Base-by-base conservation (phyloP, 2,113 vertebrate genomes). In the Lichenostomus cassidix region DNA sequence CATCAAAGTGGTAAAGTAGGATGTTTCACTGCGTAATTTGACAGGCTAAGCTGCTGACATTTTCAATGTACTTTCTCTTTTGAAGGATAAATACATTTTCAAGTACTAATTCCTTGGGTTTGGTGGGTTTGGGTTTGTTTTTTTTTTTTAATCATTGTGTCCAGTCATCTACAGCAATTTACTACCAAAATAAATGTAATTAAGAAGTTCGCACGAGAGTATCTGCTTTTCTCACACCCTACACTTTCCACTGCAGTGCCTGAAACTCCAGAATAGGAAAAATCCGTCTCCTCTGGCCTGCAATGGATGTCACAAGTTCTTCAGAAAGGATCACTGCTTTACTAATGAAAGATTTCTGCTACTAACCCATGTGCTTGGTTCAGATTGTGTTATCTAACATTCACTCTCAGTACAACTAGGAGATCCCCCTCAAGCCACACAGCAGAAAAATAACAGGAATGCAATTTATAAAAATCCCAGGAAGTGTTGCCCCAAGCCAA, bases 351-450 rank as follows among this genome's bases (percentile, higher is more conserved):
- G 15, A 22, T 22, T 44, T 15, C 22, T 17, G 11, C 55, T 89
- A 59, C 55, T 42, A 70, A 42, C 4, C 50, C 52, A 27, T 0
- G 0, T 24, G 23, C 10, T 7, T 0, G 12, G 53, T 24, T 59
- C 74, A 59, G 20, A 49, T 0, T 35, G 46, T 9, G 14, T 6
- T 85, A n/a, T n/a, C 7, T 14, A 67, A 78, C 15, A 35, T 5
- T 24, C 49, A 35, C 7, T 62, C 37, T 64, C 7, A 1, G 39
- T 9, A 31, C 3, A 68, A 18, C 1, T 2, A 71, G 17, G 58
- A 82, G 13, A 63, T 29, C 2, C 7, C 20, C n/a, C 22, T 6
- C 35, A 46, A 87, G 31, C 28, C 39, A 44, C 23, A 10, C 8
- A 64, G 53, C 58, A 90, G 50, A 52, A 68, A 42, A 76, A 65